phyloP scores from a whole-genome alignment of 2,888 invertebrate genomes.

The Drosophila formosana region DNA sequence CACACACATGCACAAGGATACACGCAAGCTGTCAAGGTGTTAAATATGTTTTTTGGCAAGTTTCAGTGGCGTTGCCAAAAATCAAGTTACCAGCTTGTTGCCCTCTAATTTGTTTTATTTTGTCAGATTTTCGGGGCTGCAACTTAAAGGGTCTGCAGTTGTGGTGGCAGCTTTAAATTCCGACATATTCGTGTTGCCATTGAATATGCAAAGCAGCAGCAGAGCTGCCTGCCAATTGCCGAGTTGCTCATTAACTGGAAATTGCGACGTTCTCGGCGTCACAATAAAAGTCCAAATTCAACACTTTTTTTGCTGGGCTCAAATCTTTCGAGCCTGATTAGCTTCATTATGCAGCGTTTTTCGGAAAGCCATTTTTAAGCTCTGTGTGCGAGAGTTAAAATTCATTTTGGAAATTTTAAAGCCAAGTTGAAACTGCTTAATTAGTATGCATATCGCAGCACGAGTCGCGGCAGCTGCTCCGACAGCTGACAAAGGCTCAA shows the following conservation, averaged over 20 bases:
- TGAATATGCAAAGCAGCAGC: conserved; percentile 37
- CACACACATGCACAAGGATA: background rate
- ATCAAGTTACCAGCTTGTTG: conserved; percentile 29
- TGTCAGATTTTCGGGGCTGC: background rate
- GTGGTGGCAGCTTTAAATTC: background rate
- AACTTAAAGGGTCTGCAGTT: background rate
- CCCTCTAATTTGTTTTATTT: conserved; percentile 9
- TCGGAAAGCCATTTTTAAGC: conserved; percentile 70
- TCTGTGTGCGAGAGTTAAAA: conserved; percentile 13
- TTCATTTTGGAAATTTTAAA: conserved; percentile 41
- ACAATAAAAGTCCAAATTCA: conserved; percentile 28
- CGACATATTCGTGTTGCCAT: background rate
- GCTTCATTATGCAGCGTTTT: conserved; percentile 73
- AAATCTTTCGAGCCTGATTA: conserved; percentile 70
- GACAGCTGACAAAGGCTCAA: conserved; percentile 46
- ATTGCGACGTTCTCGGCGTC: conserved; percentile 28
- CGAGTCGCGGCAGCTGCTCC: conserved; percentile 33
- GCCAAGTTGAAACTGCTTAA: conserved; percentile 43
- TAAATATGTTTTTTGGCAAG: conserved; percentile 23
- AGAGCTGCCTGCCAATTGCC: conserved; percentile 24
- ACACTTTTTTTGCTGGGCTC: conserved; percentile 18
- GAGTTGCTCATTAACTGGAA: conserved; percentile 12
- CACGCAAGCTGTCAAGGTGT: conserved; percentile 30
- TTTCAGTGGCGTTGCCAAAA: conserved; percentile 5
- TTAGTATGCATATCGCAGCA: conserved; percentile 70